Evolutionary conservation across 2,113 vertebrate genomes (phyloP).

Genomic region (Phrynosoma platyrhinos): DNA sequence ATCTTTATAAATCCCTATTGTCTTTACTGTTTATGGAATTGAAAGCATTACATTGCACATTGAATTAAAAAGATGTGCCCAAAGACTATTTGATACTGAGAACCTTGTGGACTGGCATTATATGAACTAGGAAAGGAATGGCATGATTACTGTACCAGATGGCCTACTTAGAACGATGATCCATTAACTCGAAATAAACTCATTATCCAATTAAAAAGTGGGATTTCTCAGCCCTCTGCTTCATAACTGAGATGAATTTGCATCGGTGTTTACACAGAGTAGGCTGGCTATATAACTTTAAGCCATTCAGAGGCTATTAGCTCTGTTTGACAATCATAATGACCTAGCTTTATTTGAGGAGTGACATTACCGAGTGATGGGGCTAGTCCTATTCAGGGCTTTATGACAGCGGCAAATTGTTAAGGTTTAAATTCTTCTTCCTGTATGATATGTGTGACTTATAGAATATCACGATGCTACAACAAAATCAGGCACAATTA

Average conservation of each 20-base stretch:
- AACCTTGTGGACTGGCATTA: background rate
- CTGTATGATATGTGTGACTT: background rate
- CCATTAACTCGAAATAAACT: conserved; percentile 30
- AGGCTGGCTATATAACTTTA: background rate
- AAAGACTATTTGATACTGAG: background rate
- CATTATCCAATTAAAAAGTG: conserved; percentile 28
- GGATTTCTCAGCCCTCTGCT: background rate
- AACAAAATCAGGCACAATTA: background rate
- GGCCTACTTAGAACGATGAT: conserved; percentile 12
- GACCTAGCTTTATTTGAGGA: conserved; percentile 22
- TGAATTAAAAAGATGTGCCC: background rate
- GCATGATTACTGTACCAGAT: background rate
- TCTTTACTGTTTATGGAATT: background rate
- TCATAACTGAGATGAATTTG: conserved; percentile 4
- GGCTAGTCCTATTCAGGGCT: background rate
- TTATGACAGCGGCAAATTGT: background rate
- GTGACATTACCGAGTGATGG: background rate
- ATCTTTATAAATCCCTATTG: background rate
- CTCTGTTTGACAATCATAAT: conserved; percentile 13
- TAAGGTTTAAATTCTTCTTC: background rate
- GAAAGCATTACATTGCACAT: background rate
- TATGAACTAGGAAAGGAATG: background rate
- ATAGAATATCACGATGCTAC: background rate
- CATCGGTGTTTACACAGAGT: conserved; percentile 4
- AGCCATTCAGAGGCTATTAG: background rate